Percentiles rank a stretch among this genome's conserved stretches.
Evolutionary conservation across 2,797 vertebrate species (phyloP).

Genomic region (Sebastes wilsoni): DNA sequence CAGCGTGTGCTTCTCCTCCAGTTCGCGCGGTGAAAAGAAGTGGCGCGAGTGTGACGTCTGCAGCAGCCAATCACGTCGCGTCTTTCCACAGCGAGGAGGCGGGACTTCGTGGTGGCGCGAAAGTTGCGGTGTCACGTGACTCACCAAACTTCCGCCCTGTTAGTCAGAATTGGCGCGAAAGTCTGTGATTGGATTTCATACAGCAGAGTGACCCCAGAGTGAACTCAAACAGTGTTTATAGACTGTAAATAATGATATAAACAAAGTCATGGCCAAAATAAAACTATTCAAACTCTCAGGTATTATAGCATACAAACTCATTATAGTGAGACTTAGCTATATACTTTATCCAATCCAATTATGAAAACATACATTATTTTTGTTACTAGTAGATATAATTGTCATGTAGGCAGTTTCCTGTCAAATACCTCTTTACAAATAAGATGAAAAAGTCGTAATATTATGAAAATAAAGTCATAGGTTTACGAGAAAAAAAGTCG

Average conservation of each 20-base stretch:
- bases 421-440: too few species aligned
- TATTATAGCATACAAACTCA: background rate
- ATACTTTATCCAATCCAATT: too few species aligned
- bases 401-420: too few species aligned
- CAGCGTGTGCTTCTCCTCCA: constrained; percentile 18
- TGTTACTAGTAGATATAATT: background rate
- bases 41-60: constrained; percentile 82
- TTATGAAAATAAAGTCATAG: too few species aligned
- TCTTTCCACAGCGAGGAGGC: constrained; percentile 36
- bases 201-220: background rate
- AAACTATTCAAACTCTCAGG: background rate
- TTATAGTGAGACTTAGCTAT: background rate
- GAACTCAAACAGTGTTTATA: background rate
- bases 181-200: constrained; percentile 43
- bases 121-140: constrained; percentile 73
- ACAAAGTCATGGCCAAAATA: background rate
- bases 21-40: constrained; percentile 71
- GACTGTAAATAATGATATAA: background rate
- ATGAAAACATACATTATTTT: background rate
- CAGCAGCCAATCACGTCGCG: constrained; percentile 54
- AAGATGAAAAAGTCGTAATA: too few species aligned
- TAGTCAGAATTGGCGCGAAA: constrained; percentile 76
- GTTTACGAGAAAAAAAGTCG: too few species aligned
- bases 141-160: constrained; percentile 45
- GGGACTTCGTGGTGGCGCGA: constrained; percentile 80